Evolutionary conservation across 2,113 vertebrate species (phyloP), one percentile per base, ranked within the genome.

Genomic region (Pao palembangensis): DNA sequence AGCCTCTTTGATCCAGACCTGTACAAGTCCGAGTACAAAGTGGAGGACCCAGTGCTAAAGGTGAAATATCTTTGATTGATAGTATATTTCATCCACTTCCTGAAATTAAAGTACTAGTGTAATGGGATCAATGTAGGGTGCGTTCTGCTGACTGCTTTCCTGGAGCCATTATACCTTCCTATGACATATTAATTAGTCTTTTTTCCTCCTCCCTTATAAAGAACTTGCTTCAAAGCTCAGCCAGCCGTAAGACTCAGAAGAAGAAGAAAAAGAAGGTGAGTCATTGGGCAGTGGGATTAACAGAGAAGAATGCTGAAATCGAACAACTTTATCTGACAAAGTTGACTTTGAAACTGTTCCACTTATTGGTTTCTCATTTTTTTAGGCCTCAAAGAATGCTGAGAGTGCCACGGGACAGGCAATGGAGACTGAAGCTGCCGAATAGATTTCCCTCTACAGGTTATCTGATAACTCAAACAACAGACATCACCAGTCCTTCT

Each of bases 181-280:
- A 15, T 15, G n/a, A 57, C 31, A 69, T 44, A 38, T 59, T 44
- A 73, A 21, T 50, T 42, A 55, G 12, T 60, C 13, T 41, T 6
- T 20, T 64, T 2, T 19, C 5, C 1, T 61, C 31, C n/a, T 3
- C 1, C 16, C 6, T 21, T 62, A 52, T 75, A 21, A 64, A 99
- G 97, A 92, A 94, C 76, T 92, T 99, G 60, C 91, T 99, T 79
- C 94, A 98, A 64, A 98, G 95, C 89, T 98, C 97, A 43, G 94
- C 94, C 64, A 99, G 96, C 88, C 88, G 97, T 47, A 99, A 96
- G 91, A 93, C 95, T 42, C 96, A 99, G 85, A 99, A 99, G 90
- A 99, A 96, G 89, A 99, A 98, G 94, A 99, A 98, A 92, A 98
- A 99, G 93, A 99, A 99, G 96, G 96, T 98, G 75, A 69, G 70